phyloP scores from a whole-genome alignment of 37 sponge, comb jelly and placozoan genomes.

The Chondrosia reniformis region DNA sequence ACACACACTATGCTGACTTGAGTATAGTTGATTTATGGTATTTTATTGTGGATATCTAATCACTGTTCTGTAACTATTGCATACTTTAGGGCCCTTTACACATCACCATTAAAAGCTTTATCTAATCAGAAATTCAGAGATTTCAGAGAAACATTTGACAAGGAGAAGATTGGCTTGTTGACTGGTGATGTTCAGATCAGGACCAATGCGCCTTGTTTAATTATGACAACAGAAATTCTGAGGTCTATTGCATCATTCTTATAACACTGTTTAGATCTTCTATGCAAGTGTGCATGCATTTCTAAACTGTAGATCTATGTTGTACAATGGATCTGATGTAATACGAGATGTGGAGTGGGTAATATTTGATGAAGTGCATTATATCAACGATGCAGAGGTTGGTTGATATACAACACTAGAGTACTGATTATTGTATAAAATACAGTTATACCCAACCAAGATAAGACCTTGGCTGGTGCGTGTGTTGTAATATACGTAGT shows the following conservation, averaged over 20 bases:
- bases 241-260: too few relatives aligned
- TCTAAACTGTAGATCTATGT: conserved; percentile 79
- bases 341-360: conserved; percentile 98
- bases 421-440: neutral
- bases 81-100: conserved; percentile 74
- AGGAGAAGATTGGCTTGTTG: conserved; percentile 61
- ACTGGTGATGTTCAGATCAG: conserved; percentile 94
- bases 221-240: conserved; percentile 97
- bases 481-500: too few relatives aligned
- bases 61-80: neutral
- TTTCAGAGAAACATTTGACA: conserved; percentile 81
- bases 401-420: neutral
- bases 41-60: too few relatives aligned
- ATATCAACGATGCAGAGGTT: conserved; percentile 86
- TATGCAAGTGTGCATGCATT: neutral
- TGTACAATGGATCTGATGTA: conserved; percentile 96
- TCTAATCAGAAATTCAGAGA: conserved; percentile 98
- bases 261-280: too few relatives aligned
- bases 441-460: too few relatives aligned
- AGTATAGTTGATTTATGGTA: too few relatives aligned
- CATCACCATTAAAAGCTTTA: conserved; percentile 96
- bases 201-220: conserved; percentile 77
- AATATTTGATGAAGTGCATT: conserved; percentile 93
- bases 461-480: too few relatives aligned
- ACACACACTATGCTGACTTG: too few relatives aligned